Evolutionary conservation across 92 coral and sea anemone genomes (phyloP).

Genomic region (Muricea muricata): DNA sequence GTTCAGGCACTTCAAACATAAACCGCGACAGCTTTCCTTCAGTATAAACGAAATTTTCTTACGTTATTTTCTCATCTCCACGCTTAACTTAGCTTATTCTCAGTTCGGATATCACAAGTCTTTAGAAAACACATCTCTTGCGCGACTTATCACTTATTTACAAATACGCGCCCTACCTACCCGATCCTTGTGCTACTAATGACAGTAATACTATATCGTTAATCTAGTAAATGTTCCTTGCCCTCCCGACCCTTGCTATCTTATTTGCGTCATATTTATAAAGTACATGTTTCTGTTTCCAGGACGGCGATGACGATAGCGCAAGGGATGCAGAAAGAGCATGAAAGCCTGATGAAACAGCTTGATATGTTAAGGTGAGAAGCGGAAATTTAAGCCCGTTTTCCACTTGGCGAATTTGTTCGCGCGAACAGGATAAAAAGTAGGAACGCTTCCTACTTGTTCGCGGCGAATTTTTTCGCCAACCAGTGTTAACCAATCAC

Average conservation of each 20-base stretch:
- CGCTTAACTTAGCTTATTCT: too few relatives aligned
- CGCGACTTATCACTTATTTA: neutral
- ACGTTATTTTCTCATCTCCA: too few relatives aligned
- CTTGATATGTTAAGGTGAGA: constrained; percentile 88
- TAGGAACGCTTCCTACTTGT: too few relatives aligned
- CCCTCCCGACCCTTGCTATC: constrained; percentile 11
- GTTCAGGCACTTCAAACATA: neutral
- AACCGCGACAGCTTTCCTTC: neutral
- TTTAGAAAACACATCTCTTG: neutral
- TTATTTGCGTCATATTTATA: too few relatives aligned
- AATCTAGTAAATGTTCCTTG: neutral
- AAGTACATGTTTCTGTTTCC: neutral
- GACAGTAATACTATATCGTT: neutral
- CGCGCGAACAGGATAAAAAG: too few relatives aligned
- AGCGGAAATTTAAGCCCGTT: neutral
- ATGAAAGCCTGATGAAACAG: constrained; percentile 89
- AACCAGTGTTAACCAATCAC: too few relatives aligned
- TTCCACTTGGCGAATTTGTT: too few relatives aligned
- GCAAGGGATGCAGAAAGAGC: constrained; percentile 92
- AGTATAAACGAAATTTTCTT: too few relatives aligned
- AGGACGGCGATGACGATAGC: constrained; percentile 93
- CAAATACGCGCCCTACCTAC: neutral
- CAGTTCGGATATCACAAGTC: neutral
- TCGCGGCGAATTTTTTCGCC: too few relatives aligned
- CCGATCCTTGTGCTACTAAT: neutral